Evolutionary conservation across 2,888 invertebrate species (phyloP).

Genomic region (Eretmocerus hayati): DNA sequence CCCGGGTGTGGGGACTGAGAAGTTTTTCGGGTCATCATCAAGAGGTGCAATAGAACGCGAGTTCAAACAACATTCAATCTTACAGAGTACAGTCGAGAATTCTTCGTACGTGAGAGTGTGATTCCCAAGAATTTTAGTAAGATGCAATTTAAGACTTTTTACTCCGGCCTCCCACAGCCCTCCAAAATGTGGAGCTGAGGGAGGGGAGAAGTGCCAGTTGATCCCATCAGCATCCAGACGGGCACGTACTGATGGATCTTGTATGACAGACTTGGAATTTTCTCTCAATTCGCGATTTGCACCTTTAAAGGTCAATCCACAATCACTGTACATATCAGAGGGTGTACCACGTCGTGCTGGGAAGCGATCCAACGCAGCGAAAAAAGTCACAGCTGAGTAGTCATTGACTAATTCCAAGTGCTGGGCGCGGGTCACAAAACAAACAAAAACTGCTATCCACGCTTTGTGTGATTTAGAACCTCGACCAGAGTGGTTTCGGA

Average conservation of each 20-base stretch:
- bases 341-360: background rate
- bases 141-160: no score
- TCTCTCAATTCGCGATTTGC: background rate
- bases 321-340: background rate
- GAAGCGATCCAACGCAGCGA: background rate
- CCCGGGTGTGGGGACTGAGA: no score
- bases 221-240: background rate
- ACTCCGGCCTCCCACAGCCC: background rate
- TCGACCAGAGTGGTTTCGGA: background rate
- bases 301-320: background rate
- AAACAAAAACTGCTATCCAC: slow-evolving; percentile 1
- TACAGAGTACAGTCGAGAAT: no score
- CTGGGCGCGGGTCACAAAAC: background rate
- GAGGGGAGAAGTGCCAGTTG: background rate
- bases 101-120: no score
- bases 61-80: no score
- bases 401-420: slow-evolving; percentile 1
- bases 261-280: background rate
- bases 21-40: no score
- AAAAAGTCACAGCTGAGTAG: background rate
- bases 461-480: no score
- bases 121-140: no score
- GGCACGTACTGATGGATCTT: no score
- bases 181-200: background rate
- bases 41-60: no score